These are phyloP conservation scores for Seladonia tumulorum DNA, from an alignment of 2,888 invertebrate species.

Conservation along the genomic window DNA sequence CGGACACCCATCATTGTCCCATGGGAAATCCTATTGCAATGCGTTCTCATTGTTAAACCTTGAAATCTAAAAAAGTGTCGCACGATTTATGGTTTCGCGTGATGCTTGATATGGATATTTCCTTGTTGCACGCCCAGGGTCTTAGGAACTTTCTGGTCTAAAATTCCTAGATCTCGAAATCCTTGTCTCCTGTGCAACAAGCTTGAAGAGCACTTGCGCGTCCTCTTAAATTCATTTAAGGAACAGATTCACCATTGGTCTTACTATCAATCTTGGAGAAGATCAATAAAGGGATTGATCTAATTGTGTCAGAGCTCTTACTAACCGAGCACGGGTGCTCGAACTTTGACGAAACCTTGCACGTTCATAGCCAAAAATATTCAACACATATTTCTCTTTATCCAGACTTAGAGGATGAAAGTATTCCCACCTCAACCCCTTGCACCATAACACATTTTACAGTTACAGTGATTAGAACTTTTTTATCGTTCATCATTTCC, in stretches of 20 bases:
- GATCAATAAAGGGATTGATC: slow-evolving; percentile 22
- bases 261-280: slow-evolving; percentile 26
- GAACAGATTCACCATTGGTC: slow-evolving; percentile 60
- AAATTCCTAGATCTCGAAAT: slow-evolving; percentile 22
- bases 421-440: too few species aligned
- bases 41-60: slow-evolving; percentile 25
- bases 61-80: slow-evolving; percentile 42
- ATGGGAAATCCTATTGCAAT: slow-evolving; percentile 34
- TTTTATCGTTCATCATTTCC: too few species aligned
- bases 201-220: slow-evolving; percentile 48
- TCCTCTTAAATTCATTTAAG: slow-evolving; percentile 45
- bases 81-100: slow-evolving; percentile 30
- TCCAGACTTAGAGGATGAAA: too few species aligned
- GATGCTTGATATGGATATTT: slow-evolving; percentile 66
- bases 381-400: background rate
- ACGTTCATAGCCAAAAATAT: slow-evolving; percentile 2
- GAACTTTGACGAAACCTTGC: background rate
- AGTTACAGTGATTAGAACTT: too few species aligned
- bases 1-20: slow-evolving; percentile 14
- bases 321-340: background rate
- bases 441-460: too few species aligned
- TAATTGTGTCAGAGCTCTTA: slow-evolving; percentile 20
- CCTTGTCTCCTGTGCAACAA: slow-evolving; percentile 41
- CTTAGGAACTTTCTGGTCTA: slow-evolving; percentile 47
- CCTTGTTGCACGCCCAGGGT: slow-evolving; percentile 48